Evolutionary conservation across 2,888 invertebrate species (phyloP).

Genomic region (Lasioglossum leucozonium): DNA sequence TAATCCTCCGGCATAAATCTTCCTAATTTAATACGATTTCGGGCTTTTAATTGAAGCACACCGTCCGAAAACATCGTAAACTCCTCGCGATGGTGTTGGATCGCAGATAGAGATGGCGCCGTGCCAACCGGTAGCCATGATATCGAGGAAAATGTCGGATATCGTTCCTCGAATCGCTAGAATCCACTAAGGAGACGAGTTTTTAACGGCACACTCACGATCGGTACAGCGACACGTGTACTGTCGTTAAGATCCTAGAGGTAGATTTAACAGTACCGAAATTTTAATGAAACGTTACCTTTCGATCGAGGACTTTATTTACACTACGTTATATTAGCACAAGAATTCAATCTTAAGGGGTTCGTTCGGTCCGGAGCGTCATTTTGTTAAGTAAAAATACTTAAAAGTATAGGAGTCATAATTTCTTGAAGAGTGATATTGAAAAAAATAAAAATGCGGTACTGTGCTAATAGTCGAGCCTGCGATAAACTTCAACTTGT

Average conservation of each 20-base stretch:
- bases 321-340: too few species aligned
- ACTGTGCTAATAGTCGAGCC: neutral
- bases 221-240: neutral
- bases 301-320: too few species aligned
- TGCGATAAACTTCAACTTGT: neutral
- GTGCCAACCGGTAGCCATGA: constrained; percentile 27
- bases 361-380: too few species aligned
- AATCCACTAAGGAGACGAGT: neutral
- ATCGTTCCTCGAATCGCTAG: constrained; percentile 11
- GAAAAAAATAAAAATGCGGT: too few species aligned
- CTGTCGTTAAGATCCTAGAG: neutral
- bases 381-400: too few species aligned
- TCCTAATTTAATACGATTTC: constrained; percentile 44
- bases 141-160: constrained; percentile 29
- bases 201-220: neutral
- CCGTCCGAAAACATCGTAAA: constrained; percentile 39
- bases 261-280: too few species aligned
- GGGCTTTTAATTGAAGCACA: neutral
- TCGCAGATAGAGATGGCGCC: neutral
- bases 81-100: constrained; percentile 17
- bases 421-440: too few species aligned
- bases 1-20: neutral
- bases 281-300: too few species aligned
- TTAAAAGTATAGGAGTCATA: too few species aligned
- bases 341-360: too few species aligned